Percentiles rank a stretch among this genome's conserved stretches.
phyloP scores from a whole-genome alignment of 2,113 vertebrate genomes.

The Clarias magur region DNA sequence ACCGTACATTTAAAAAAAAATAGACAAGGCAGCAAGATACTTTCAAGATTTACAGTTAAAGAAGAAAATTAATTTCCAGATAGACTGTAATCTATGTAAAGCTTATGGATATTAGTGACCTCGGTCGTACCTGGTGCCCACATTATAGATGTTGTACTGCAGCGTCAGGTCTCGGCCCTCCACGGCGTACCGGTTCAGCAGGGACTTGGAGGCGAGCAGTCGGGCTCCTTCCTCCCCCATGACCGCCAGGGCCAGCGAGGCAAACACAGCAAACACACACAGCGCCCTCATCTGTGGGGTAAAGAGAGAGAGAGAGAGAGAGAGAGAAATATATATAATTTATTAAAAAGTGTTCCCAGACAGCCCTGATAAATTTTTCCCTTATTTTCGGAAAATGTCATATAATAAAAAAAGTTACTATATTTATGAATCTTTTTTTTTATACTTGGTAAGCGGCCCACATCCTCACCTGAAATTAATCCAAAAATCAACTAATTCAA shows the following conservation, averaged over 20 bases:
- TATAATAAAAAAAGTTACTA: neutral
- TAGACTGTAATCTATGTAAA: neutral
- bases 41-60: neutral
- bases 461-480: neutral
- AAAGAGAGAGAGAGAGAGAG: no score
- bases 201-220: slow-evolving; percentile 89
- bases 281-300: slow-evolving; percentile 72
- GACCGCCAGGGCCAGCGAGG: slow-evolving; percentile 63
- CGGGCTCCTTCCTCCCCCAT: slow-evolving; percentile 86
- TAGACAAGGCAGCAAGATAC: no score
- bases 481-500: no score
- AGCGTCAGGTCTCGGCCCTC: slow-evolving; percentile 92
- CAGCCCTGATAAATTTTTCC: neutral
- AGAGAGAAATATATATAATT: neutral
- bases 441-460: neutral
- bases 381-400: neutral
- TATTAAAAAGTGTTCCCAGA: neutral
- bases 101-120: neutral
- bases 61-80: neutral
- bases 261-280: slow-evolving; percentile 59
- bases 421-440: neutral
- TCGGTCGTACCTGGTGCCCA: slow-evolving; percentile 85
- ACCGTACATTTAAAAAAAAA: no score
- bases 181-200: slow-evolving; percentile 91
- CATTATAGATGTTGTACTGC: slow-evolving; percentile 97